A percentile compares a stretch with the other conserved stretches of the same genome.
These are phyloP conservation scores for Myanophis thanlyinensis DNA, from an alignment of 2,113 vertebrate species.

Conservation along the genomic window DNA sequence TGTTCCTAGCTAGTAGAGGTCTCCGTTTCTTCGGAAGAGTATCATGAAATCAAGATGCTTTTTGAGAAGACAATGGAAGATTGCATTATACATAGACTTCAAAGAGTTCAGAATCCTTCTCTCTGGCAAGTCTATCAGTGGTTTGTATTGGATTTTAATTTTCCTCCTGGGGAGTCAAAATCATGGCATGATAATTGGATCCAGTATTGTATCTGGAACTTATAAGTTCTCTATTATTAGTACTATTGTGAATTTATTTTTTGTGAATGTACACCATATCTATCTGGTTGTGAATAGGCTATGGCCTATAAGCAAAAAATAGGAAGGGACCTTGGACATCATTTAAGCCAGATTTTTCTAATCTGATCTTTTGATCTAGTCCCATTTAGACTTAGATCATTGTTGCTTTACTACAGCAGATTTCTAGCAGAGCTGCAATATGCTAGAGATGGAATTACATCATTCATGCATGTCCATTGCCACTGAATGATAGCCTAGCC, in stretches of 20 bases:
- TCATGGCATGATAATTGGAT: not conserved
- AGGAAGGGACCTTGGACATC: not conserved
- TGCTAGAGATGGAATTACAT: not conserved
- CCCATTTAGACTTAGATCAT: not conserved
- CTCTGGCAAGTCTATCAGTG: constrained; percentile 83
- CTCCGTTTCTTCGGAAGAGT: constrained; percentile 56
- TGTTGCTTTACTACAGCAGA: not conserved
- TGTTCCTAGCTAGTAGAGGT: constrained; percentile 70
- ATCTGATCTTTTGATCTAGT: not conserved
- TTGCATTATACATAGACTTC: constrained; percentile 72
- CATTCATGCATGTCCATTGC: not conserved
- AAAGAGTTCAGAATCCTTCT: constrained; percentile 80
- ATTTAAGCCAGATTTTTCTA: not conserved
- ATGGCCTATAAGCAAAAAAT: not conserved
- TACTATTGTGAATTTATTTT: not conserved
- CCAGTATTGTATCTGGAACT: not conserved
- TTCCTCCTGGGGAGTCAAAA: not conserved
- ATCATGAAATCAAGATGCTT: constrained; percentile 59
- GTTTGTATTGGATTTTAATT: constrained; percentile 66
- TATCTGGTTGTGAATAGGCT: not conserved
- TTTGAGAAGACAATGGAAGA: constrained; percentile 78
- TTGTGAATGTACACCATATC: not conserved
- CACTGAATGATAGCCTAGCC: not conserved
- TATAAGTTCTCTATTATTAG: not conserved
- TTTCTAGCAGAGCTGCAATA: not conserved